Percentiles rank a stretch among this genome's conserved stretches.
Evolutionary conservation across 2,797 vertebrate species (phyloP).

Genomic region (Arctocebus calabarensis): DNA sequence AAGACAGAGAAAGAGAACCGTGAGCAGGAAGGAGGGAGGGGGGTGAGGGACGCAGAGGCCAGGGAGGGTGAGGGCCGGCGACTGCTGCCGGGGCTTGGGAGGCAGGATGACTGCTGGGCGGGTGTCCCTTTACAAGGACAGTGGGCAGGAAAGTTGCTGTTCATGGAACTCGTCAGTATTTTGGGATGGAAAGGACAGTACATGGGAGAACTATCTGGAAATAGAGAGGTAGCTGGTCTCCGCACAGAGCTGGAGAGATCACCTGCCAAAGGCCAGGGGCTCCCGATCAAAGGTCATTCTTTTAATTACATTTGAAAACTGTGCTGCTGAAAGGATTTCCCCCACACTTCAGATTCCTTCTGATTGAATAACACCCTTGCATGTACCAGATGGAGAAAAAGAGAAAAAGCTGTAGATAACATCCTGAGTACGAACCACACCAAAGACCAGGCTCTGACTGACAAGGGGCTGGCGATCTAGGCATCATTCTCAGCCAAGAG

Average conservation of each 20-base stretch:
- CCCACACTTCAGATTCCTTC: neutral
- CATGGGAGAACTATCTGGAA: neutral
- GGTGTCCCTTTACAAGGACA: neutral
- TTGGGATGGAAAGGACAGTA: neutral
- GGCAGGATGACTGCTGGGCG: accelerated
- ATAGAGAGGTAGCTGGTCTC: neutral
- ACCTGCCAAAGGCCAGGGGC: neutral
- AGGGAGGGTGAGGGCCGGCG: accelerated
- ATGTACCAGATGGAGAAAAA: neutral
- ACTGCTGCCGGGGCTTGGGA: neutral
- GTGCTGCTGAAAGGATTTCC: neutral
- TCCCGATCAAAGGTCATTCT: neutral
- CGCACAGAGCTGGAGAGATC: neutral
- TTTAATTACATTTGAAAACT: neutral
- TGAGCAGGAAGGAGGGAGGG: accelerated
- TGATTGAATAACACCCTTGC: neutral
- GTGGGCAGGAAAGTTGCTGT: accelerated
- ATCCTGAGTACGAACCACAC: no score
- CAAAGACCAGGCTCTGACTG: neutral
- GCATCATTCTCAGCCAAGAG: no score
- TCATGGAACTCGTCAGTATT: neutral
- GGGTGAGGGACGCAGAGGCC: no score
- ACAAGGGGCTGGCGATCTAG: accelerated
- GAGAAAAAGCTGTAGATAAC: neutral
- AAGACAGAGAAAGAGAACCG: neutral